Conservation (phyloP, 2,888 invertebrate species). For the Phyto melanocephala region DNA sequence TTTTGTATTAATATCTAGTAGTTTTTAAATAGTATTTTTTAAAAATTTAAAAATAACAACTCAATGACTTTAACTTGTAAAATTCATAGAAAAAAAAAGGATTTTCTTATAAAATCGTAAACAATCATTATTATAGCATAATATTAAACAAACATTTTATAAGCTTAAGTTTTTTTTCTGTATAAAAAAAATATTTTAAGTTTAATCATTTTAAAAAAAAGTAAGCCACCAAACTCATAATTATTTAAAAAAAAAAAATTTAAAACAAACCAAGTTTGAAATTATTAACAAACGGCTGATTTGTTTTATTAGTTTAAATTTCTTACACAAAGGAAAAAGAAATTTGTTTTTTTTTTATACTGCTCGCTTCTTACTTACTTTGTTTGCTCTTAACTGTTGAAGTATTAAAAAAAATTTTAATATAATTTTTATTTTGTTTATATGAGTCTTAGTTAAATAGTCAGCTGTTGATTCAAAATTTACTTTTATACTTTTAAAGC, state of each 20-base stretch:
- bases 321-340: too few relatives aligned
- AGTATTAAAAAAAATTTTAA: too few relatives aligned
- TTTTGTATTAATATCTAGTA: conserved; percentile 30
- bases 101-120: neutral
- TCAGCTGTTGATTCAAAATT: neutral
- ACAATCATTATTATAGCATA: conserved; percentile 42
- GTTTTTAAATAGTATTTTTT: conserved; percentile 46
- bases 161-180: conserved; percentile 4
- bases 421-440: too few relatives aligned
- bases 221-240: too few relatives aligned
- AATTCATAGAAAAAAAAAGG: neutral
- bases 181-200: conserved; percentile 23
- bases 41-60: neutral
- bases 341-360: too few relatives aligned
- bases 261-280: too few relatives aligned
- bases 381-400: too few relatives aligned
- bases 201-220: conserved; percentile 8
- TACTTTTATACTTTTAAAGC: neutral
- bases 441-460: too few relatives aligned
- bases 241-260: too few relatives aligned
- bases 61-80: neutral
- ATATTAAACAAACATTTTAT: neutral
- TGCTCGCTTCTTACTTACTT: too few relatives aligned
- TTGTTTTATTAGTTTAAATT: too few relatives aligned
- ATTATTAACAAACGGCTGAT: too few relatives aligned